Conservation (phyloP, 2,888 invertebrate species). For the Thecophora atra region DNA sequence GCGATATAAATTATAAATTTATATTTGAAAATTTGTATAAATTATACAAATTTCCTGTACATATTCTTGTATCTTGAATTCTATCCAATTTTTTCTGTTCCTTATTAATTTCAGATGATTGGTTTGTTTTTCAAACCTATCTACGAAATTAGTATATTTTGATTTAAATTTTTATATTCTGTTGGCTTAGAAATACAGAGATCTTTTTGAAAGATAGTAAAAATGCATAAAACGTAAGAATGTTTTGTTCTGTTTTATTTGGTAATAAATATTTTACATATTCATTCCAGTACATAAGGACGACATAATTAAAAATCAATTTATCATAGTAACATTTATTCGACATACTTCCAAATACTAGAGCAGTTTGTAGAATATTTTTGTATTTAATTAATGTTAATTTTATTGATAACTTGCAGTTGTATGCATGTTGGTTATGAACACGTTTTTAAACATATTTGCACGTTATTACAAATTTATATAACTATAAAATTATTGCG, state of each 20-base stretch:
- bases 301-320: background rate
- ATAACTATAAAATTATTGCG: conserved; percentile 1
- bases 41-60: no score
- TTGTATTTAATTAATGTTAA: conserved; percentile 3
- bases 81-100: no score
- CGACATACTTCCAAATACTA: conserved; percentile 17
- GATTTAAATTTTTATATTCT: conserved; percentile 37
- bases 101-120: no score
- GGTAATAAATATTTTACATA: conserved; percentile 32
- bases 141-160: no score
- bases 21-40: no score
- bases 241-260: conserved; percentile 24
- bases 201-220: no score
- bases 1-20: no score
- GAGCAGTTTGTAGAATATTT: conserved; percentile 10
- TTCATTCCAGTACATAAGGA: conserved; percentile 26
- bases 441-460: conserved; percentile 18
- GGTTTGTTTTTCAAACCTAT: no score
- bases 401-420: conserved; percentile 4
- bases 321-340: conserved; percentile 8
- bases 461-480: conserved; percentile 5
- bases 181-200: no score
- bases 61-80: no score
- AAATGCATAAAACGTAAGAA: no score
- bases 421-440: conserved; percentile 20